Percentiles rank a stretch among this genome's conserved stretches.
Conservation (phyloP, 64 coral and sea anemone genomes). For the Actinia equina region DNA sequence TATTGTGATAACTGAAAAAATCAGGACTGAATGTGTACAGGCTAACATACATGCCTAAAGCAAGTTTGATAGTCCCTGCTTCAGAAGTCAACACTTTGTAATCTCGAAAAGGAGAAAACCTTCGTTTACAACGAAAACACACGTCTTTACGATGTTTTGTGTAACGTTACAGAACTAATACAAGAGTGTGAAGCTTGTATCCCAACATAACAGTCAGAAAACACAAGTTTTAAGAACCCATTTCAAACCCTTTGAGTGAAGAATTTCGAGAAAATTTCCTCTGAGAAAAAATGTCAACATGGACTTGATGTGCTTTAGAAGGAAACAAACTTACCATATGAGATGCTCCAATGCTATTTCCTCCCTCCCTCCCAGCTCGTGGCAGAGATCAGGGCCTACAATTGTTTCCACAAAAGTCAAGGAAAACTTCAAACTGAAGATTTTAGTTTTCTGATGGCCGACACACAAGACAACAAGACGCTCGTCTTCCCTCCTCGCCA, state of each 20-base stretch:
- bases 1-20: not conserved
- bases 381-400: conserved; percentile 44
- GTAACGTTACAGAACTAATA: not conserved
- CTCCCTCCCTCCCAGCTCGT: conserved; percentile 26
- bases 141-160: not conserved
- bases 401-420: conserved; percentile 66
- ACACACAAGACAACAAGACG: conserved; percentile 94
- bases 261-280: conserved; percentile 19
- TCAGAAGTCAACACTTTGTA: conserved; percentile 20
- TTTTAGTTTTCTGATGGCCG: conserved; percentile 82
- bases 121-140: not conserved
- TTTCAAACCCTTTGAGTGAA: conserved; percentile 22
- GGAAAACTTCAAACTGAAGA: conserved; percentile 84
- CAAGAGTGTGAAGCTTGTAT: not conserved
- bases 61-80: conserved; percentile 22
- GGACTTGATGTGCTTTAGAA: not conserved
- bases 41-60: conserved; percentile 24
- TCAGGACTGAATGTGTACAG: not conserved
- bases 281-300: conserved; percentile 21
- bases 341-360: conserved; percentile 39
- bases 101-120: conserved; percentile 10
- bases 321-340: conserved; percentile 47
- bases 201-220: not conserved
- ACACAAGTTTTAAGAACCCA: not conserved
- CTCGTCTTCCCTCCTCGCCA: conserved; percentile 99